Conservation (phyloP, 1,140 invertebrate genomes). For the Laupala kohalensis region DNA sequence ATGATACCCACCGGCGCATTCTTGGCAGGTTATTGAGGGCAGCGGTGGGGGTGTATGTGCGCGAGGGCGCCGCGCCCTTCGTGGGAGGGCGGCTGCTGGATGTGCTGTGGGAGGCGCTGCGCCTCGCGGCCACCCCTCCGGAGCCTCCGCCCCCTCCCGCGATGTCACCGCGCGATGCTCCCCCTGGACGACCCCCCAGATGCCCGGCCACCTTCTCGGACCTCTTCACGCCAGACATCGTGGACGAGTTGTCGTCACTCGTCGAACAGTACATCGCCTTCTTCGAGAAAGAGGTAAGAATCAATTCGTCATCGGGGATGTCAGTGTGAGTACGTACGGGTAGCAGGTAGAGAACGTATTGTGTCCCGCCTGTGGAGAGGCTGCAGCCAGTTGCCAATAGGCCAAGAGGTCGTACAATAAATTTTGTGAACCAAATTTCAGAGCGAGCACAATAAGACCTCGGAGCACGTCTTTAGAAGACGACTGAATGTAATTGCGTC, state of each 20-base stretch:
- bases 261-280: background rate
- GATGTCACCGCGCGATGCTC: background rate
- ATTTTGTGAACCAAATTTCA: too few relatives aligned
- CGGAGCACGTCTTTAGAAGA: too few relatives aligned
- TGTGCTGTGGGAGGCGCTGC: background rate
- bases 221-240: background rate
- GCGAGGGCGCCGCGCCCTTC: background rate
- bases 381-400: too few relatives aligned
- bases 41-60: background rate
- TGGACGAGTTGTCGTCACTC: background rate
- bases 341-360: too few relatives aligned
- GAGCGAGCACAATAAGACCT: too few relatives aligned
- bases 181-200: background rate
- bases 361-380: too few relatives aligned
- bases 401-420: too few relatives aligned
- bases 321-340: too few relatives aligned
- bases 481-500: too few relatives aligned
- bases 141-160: too few relatives aligned
- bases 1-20: too few relatives aligned
- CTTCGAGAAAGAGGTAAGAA: background rate
- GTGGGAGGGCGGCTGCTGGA: background rate
- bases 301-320: background rate
- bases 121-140: background rate
- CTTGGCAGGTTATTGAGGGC: background rate
- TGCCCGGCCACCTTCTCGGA: background rate